Base-by-base conservation (phyloP, 2,113 vertebrate species). In the Cyphomyrus discorhynchus region DNA sequence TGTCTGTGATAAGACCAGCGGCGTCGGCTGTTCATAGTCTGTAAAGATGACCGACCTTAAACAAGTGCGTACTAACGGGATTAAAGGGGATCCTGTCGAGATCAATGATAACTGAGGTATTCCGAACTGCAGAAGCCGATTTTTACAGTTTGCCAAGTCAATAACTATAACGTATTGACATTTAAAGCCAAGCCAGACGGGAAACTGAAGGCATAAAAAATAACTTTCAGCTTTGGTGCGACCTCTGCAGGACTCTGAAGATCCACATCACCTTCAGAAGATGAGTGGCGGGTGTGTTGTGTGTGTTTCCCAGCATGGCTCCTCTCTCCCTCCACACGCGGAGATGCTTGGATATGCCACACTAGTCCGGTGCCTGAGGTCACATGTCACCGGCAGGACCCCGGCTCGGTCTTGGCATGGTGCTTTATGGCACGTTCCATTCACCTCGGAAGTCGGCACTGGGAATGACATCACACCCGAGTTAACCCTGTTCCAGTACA, bases 81-180 rank as follows among this genome's bases (percentile, higher is more conserved):
- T 88, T 88, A 88, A 46, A 19, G 88, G 74, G 46, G 58, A 47
- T 42, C 53, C 49, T 82, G 49, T 42, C 88, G 21, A 77, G 47
- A 80, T 82, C 13, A 56, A 31, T 45, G 70, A 53, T 42, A 82
- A 56, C 17, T 21, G 77, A n/a, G 52, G 31, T 21, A 53, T 53
- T 52, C 31, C 9, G 6, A 53, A 50, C 11, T n/a, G 6, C 74
- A 52, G 27, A 80, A 52, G 66, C 50, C 13, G 2, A 39, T 88
- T 45, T 42, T 31, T 58, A 88, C 11, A 47, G 87, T 46, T 49
- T 31, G 45, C 45, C 5, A 58, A 74, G 19, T 49, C 24, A 88
- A 88, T n/a, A 27, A 53, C 5, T 47, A 70, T 46, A n/a, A 70
- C 2, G 45, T 21, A 50, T 9, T 50, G 10, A 88, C 62, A 77